Evolutionary conservation across 2,113 vertebrate species (phyloP).

Genomic region (Bucco capensis): DNA sequence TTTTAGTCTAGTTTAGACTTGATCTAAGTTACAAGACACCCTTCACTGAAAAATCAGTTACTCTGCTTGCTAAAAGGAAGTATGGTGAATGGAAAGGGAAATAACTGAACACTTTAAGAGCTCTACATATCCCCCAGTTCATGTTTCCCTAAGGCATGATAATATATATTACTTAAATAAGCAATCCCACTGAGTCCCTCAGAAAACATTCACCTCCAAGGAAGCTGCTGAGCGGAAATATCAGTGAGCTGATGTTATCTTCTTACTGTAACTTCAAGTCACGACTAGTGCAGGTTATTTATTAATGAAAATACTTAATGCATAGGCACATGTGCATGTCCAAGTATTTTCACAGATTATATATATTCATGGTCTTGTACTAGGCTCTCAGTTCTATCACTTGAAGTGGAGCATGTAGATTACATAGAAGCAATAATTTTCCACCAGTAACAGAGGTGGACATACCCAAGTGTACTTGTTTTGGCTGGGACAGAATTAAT

Average conservation of each 20-base stretch:
- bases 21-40: background rate
- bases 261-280: background rate
- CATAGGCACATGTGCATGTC: background rate
- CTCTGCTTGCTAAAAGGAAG: background rate
- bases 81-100: background rate
- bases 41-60: background rate
- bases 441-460: background rate
- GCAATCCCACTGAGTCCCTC: background rate
- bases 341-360: background rate
- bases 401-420: background rate
- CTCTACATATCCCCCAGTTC: background rate
- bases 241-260: background rate
- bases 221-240: background rate
- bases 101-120: background rate
- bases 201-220: background rate
- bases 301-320: conserved; percentile 16
- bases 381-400: background rate
- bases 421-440: background rate
- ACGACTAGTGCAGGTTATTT: background rate
- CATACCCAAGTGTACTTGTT: background rate
- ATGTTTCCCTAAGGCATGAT: background rate
- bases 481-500: background rate
- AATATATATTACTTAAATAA: background rate
- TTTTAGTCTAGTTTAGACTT: background rate
- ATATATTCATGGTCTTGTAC: background rate